phyloP scores from a whole-genome alignment of 2,113 vertebrate genomes.

The Apistogramma diplotaenia region DNA sequence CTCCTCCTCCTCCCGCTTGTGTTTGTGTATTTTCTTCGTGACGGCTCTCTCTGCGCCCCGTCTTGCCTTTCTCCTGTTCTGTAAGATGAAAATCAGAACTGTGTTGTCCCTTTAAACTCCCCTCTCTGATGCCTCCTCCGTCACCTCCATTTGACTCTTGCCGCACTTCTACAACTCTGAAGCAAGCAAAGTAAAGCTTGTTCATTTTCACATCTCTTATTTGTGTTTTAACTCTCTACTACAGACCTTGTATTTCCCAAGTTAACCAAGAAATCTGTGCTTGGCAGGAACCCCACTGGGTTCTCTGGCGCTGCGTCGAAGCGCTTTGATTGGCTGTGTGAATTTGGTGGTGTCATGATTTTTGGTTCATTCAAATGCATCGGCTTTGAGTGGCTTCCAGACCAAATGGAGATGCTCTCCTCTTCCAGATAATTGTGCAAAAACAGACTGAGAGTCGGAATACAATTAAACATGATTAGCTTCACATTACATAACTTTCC shows the following conservation, averaged over 20 bases:
- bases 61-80: constrained; percentile 12
- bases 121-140: constrained; percentile 25
- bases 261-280: neutral
- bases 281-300: neutral
- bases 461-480: neutral
- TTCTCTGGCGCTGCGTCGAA: neutral
- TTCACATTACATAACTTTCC: neutral
- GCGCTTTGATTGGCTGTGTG: constrained; percentile 27
- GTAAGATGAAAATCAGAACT: constrained; percentile 41
- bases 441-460: neutral
- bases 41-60: neutral
- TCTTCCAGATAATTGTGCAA: neutral
- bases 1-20: neutral
- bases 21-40: constrained; percentile 13
- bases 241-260: neutral
- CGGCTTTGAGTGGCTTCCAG: constrained; percentile 17
- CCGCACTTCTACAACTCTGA: neutral
- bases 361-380: neutral
- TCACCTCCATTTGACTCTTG: constrained; percentile 11
- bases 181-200: neutral
- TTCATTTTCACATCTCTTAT: neutral
- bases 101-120: constrained; percentile 32
- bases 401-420: neutral
- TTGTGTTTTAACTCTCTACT: constrained; percentile 8
- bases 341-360: neutral